Percentiles rank a stretch among this genome's conserved stretches.
These are phyloP conservation scores for Pycnonotus jocosus DNA, from an alignment of 2,113 vertebrate genomes.

Conservation along the genomic window DNA sequence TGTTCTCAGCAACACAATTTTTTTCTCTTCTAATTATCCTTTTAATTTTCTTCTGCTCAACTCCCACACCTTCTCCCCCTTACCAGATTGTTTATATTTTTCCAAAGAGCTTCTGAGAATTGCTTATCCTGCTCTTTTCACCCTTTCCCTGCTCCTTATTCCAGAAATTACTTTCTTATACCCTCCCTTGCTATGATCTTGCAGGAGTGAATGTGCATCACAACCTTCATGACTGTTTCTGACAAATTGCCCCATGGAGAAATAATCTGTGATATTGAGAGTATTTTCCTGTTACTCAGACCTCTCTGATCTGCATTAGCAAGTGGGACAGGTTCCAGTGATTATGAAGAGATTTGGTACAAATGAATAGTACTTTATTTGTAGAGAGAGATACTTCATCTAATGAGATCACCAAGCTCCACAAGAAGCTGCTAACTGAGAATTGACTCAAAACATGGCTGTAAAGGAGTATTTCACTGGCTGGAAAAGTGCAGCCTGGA, in stretches of 20 bases:
- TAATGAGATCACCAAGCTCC: neutral
- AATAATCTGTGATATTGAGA: neutral
- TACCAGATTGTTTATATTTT: conserved; percentile 66
- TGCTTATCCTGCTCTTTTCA: conserved; percentile 48
- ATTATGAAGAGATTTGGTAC: neutral
- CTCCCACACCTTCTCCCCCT: conserved; percentile 46
- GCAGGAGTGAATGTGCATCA: neutral
- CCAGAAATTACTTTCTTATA: neutral
- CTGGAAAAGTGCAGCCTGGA: neutral
- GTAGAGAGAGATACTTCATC: neutral
- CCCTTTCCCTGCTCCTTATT: neutral
- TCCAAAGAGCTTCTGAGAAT: conserved; percentile 35
- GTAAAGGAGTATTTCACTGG: neutral
- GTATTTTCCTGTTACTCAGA: neutral
- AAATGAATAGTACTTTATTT: neutral
- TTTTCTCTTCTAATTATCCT: conserved; percentile 57
- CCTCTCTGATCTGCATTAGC: neutral
- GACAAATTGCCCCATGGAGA: neutral
- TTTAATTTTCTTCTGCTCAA: conserved; percentile 57
- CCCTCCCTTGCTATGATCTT: neutral
- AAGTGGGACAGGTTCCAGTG: neutral
- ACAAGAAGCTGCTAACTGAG: neutral
- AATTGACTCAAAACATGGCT: neutral
- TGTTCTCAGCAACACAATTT: neutral
- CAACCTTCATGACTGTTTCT: neutral